Evolutionary conservation across 2,113 vertebrate species (phyloP).

Genomic region (Leptodactylus fuscus): DNA sequence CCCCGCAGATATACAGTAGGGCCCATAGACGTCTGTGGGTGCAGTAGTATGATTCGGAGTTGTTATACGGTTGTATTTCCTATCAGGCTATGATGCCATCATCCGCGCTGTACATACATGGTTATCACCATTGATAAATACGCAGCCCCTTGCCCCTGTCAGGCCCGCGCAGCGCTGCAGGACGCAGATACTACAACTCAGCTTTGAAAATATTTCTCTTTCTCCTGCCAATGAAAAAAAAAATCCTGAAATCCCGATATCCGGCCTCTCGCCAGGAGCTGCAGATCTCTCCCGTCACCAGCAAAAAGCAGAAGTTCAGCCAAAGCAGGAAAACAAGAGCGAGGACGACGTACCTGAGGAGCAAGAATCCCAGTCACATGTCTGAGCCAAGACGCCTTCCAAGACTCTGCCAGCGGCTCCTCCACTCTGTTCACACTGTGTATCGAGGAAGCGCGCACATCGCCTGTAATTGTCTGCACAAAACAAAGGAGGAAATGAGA

Average conservation of each 20-base stretch:
- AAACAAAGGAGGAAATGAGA: conserved; percentile 76
- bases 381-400: conserved; percentile 69
- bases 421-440: conserved; percentile 66
- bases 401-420: conserved; percentile 64
- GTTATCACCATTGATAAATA: not conserved
- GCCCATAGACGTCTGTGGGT: not conserved
- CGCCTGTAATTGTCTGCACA: conserved; percentile 67
- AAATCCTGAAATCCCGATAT: conserved; percentile 5
- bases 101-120: not conserved
- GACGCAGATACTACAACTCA: not conserved
- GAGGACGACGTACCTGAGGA: conserved; percentile 73
- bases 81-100: too few relatives aligned
- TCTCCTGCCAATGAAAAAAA: not conserved
- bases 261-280: not conserved
- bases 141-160: too few relatives aligned
- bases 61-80: too few relatives aligned
- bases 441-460: conserved; percentile 64
- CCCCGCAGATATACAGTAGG: too few relatives aligned
- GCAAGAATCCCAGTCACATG: conserved; percentile 65
- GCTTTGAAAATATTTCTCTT: not conserved
- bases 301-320: conserved; percentile 1
- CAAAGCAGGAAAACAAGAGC: conserved; percentile 63
- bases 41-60: too few relatives aligned
- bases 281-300: not conserved
- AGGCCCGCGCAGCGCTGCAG: not conserved